A percentile compares a stretch with the other conserved stretches of the same genome.
These are phyloP conservation scores for Caenorhabditis angaria DNA, from an alignment of 2,888 invertebrate genomes.

Conservation along the genomic window DNA sequence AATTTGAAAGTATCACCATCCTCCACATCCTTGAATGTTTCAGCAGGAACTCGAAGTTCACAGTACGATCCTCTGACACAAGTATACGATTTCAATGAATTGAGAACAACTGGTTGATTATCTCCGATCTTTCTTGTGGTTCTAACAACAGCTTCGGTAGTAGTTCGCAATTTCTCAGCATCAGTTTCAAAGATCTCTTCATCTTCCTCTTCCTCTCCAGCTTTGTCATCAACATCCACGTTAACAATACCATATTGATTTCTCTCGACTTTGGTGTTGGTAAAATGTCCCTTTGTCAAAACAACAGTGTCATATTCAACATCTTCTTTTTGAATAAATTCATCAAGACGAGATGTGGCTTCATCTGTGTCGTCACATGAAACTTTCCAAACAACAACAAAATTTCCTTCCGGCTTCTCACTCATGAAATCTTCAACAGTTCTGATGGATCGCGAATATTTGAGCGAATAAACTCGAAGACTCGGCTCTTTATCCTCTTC, in stretches of 20 bases:
- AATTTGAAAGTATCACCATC: slow-evolving; percentile 63
- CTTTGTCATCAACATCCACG: background rate
- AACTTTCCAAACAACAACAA: slow-evolving; percentile 41
- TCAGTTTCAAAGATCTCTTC: slow-evolving; percentile 8
- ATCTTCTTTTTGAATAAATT: slow-evolving; percentile 31
- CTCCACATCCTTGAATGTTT: slow-evolving; percentile 67
- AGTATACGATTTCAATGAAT: slow-evolving; percentile 27
- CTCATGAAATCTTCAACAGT: slow-evolving; percentile 30
- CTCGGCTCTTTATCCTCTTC: slow-evolving; percentile 27
- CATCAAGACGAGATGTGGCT: slow-evolving; percentile 29
- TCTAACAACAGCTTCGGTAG: slow-evolving; percentile 26
- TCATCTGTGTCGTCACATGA: slow-evolving; percentile 38
- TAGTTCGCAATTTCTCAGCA: slow-evolving; percentile 20
- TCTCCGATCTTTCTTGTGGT: slow-evolving; percentile 29
- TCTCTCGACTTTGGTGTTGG: background rate
- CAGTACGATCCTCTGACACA: slow-evolving; percentile 55
- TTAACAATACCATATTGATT: background rate
- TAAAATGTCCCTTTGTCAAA: slow-evolving; percentile 12
- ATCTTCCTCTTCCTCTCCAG: slow-evolving; percentile 8
- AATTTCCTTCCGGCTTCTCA: slow-evolving; percentile 29
- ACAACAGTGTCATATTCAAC: slow-evolving; percentile 37
- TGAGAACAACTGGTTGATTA: slow-evolving; percentile 41
- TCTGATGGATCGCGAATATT: too few species aligned
- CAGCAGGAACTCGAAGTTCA: slow-evolving; percentile 53
- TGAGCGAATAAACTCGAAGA: slow-evolving; percentile 35